A percentile compares a stretch with the other conserved stretches of the same genome.
phyloP scores from a whole-genome alignment of 2,113 vertebrate genomes.

The Hypanus sabinus region DNA sequence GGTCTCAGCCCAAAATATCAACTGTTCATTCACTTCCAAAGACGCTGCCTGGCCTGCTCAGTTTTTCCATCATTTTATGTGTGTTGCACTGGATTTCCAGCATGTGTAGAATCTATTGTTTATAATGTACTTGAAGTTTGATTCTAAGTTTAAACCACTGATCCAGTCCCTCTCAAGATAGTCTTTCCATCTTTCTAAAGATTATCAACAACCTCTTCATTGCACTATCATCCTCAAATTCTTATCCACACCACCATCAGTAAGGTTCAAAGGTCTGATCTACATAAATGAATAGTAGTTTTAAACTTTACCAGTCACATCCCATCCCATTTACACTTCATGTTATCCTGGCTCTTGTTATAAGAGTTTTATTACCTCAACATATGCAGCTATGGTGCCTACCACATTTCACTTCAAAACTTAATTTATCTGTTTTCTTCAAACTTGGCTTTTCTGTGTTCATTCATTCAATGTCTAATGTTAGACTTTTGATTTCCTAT shows the following conservation, averaged over 20 bases:
- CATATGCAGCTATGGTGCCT: no score
- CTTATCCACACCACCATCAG: background rate
- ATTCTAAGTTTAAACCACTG: background rate
- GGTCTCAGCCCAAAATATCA: no score
- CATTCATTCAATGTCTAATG: background rate
- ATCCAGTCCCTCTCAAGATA: background rate
- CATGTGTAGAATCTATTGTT: no score
- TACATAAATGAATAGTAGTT: background rate
- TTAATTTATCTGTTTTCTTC: background rate
- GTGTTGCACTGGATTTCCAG: no score
- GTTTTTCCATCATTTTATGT: no score
- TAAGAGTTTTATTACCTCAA: background rate
- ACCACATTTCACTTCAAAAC: background rate
- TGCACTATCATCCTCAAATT: background rate
- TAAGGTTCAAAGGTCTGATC: background rate
- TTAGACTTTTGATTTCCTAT: background rate
- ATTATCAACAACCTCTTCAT: background rate
- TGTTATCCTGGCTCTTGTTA: background rate
- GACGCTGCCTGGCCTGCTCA: no score
- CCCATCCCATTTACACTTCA: background rate
- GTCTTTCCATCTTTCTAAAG: no score
- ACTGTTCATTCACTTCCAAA: no score
- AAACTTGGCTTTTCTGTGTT: background rate
- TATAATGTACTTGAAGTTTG: background rate
- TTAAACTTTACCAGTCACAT: background rate